Evolutionary conservation across 2,113 vertebrate species (phyloP).

Genomic region (Clarias gariepinus): DNA sequence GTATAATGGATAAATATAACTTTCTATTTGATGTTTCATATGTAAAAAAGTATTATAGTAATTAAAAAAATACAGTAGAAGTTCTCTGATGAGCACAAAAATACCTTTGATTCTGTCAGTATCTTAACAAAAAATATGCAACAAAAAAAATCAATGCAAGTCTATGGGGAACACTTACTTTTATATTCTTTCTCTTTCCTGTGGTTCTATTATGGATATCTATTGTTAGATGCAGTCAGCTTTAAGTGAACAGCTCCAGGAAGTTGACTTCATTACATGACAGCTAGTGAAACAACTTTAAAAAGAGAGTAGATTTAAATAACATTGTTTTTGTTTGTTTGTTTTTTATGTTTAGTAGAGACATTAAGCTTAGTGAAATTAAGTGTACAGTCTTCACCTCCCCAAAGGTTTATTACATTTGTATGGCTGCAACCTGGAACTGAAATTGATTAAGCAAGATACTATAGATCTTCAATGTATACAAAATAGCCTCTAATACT

Average conservation of each 20-base stretch:
- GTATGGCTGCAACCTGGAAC: neutral
- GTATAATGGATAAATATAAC: neutral
- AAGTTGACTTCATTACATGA: neutral
- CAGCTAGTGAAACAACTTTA: neutral
- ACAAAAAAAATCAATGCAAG: neutral
- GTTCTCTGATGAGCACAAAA: neutral
- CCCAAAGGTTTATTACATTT: neutral
- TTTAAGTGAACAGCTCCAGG: neutral
- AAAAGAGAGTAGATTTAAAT: neutral
- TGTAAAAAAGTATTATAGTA: neutral
- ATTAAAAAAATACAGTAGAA: neutral
- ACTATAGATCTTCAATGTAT: neutral
- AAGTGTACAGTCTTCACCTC: neutral
- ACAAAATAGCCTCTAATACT: neutral
- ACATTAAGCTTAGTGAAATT: neutral
- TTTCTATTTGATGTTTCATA: neutral
- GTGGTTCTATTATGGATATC: neutral
- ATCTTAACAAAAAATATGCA: neutral
- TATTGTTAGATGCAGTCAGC: conserved; percentile 2
- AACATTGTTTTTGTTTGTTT: neutral
- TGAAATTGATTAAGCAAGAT: neutral
- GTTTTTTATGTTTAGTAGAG: neutral
- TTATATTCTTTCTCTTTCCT: neutral
- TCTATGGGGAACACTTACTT: conserved; percentile 4
- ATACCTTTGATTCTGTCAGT: neutral